A percentile compares a stretch with the other conserved stretches of the same genome.
Conservation (phyloP, 2,888 invertebrate species). For the Leucophenga maculata region DNA sequence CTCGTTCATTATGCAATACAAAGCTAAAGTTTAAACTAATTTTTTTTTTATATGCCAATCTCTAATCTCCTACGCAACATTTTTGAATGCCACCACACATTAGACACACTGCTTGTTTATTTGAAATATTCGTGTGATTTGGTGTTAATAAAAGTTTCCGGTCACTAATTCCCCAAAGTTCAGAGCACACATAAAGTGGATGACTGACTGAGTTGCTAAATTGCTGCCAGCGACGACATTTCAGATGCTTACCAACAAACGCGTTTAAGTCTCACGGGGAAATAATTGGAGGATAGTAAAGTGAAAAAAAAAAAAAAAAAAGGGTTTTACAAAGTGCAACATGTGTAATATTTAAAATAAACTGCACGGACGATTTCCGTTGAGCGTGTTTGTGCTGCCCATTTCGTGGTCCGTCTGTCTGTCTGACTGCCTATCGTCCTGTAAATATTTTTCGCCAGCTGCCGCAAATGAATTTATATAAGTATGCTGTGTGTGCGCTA, state of each 20-base stretch:
- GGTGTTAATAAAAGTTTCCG: conserved; percentile 59
- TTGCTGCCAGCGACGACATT: conserved; percentile 5
- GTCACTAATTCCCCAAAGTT: conserved; percentile 64
- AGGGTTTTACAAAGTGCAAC: conserved; percentile 13
- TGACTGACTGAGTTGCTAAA: too few relatives aligned
- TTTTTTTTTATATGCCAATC: too few relatives aligned
- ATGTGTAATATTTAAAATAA: conserved; percentile 55
- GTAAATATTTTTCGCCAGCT: conserved; percentile 41
- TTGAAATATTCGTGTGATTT: background rate
- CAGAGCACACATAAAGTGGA: conserved; percentile 44
- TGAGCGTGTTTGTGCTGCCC: too few relatives aligned
- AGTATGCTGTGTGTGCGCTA: background rate
- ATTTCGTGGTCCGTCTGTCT: conserved; percentile 10
- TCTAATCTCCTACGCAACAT: too few relatives aligned
- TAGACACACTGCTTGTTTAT: background rate
- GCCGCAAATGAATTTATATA: conserved; percentile 58
- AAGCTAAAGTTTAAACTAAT: too few relatives aligned
- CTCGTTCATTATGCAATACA: too few relatives aligned
- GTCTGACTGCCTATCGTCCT: background rate
- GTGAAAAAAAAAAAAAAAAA: background rate
- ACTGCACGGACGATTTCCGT: conserved; percentile 34
- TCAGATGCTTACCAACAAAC: background rate
- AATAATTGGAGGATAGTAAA: background rate
- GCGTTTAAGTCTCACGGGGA: conserved; percentile 54
- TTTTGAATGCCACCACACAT: too few relatives aligned